phyloP scores from a whole-genome alignment of 2,113 vertebrate genomes.

The Shinisaurus crocodilurus region DNA sequence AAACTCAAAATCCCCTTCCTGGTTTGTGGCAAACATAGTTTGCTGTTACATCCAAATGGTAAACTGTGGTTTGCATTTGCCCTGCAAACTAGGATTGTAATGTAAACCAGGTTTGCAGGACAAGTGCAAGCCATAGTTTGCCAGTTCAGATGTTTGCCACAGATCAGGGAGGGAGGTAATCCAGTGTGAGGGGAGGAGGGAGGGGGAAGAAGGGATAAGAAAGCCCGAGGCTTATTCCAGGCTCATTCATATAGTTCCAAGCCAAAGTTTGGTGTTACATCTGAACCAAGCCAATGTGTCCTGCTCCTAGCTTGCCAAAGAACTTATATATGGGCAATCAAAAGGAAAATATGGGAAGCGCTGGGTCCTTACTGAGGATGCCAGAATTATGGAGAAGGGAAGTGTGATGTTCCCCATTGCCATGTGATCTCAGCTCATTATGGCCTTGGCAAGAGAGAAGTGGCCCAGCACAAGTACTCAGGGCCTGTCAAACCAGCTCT shows the following conservation, averaged over 20 bases:
- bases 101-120: neutral
- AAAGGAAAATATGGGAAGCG: no score
- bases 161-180: neutral
- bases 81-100: no score
- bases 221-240: neutral
- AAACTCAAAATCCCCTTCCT: neutral
- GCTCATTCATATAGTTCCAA: neutral
- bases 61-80: neutral
- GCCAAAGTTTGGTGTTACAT: neutral
- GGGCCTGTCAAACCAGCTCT: no score
- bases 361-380: neutral
- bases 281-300: neutral
- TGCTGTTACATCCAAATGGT: neutral
- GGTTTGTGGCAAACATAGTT: neutral
- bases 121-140: neutral
- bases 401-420: neutral
- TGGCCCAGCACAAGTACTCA: neutral
- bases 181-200: neutral
- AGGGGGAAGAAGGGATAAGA: neutral
- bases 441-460: no score
- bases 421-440: neutral
- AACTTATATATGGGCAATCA: neutral
- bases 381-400: neutral
- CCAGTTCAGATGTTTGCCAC: neutral
- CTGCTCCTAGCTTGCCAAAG: neutral